A percentile compares a stretch with the other conserved stretches of the same genome.
These are phyloP conservation scores for Sebastes schlegelii DNA, from an alignment of 2,113 vertebrate genomes.

Conservation along the genomic window DNA sequence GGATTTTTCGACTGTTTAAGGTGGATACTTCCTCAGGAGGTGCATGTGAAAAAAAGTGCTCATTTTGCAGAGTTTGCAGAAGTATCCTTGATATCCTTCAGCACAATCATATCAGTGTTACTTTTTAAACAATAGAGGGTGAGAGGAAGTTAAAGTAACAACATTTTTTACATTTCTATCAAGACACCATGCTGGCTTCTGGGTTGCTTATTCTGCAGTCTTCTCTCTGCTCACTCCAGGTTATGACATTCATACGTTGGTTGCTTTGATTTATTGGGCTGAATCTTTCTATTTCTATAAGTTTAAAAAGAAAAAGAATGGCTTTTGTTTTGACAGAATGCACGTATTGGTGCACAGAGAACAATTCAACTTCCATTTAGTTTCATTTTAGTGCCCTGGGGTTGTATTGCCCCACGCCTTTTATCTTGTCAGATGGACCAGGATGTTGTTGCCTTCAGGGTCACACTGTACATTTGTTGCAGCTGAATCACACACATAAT, in stretches of 20 bases:
- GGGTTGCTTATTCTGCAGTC: conserved; percentile 14
- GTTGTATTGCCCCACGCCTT: background rate
- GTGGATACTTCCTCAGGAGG: conserved; percentile 12
- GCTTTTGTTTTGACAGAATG: background rate
- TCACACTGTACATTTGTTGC: conserved; percentile 24
- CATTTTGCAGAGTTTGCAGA: conserved; percentile 33
- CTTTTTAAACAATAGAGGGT: conserved; percentile 41
- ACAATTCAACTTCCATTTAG: background rate
- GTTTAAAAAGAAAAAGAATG: background rate
- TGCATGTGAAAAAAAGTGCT: background rate
- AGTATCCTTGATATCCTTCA: conserved; percentile 26
- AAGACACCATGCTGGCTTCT: conserved; percentile 1
- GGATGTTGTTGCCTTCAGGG: conserved; percentile 16
- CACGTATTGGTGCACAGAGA: background rate
- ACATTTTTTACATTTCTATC: conserved; percentile 13
- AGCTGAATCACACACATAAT: conserved; percentile 27
- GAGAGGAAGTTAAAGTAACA: conserved; percentile 34
- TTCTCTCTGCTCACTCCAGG: conserved; percentile 24
- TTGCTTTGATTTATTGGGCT: conserved; percentile 26
- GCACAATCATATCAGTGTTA: conserved; percentile 28
- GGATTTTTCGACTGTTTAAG: background rate
- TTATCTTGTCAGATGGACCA: conserved; percentile 11
- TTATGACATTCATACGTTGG: background rate
- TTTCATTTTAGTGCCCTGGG: background rate
- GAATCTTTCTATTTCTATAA: background rate